phyloP scores from a whole-genome alignment of 2,797 vertebrate genomes.

The Falco columbarius region DNA sequence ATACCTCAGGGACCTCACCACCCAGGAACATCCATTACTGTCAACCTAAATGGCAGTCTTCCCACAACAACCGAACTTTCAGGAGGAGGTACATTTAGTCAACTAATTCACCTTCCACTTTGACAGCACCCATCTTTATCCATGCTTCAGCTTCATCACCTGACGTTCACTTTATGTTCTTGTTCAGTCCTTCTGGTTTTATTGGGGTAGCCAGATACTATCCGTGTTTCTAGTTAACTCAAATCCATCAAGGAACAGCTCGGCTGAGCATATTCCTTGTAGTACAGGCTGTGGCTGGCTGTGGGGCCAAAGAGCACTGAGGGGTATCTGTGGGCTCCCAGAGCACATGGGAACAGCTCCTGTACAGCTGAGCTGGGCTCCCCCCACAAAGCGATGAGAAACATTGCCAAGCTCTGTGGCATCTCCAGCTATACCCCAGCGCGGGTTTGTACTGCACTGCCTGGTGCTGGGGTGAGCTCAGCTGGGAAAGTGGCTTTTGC shows the following conservation, averaged over 20 bases:
- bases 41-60: neutral
- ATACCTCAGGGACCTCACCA: neutral
- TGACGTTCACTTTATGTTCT: neutral
- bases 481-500: neutral
- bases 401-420: rapidly evolving
- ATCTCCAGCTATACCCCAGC: neutral
- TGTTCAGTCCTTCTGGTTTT: neutral
- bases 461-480: neutral
- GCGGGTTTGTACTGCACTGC: neutral
- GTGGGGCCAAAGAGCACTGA: neutral
- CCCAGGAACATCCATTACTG: neutral
- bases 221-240: neutral
- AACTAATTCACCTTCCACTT: neutral
- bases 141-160: neutral
- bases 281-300: neutral
- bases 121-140: neutral
- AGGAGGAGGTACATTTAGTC: neutral
- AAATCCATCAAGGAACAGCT: neutral
- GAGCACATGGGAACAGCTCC: neutral
- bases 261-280: neutral
- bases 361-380: neutral
- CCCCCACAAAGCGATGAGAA: neutral
- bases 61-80: neutral
- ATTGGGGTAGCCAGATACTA: neutral
- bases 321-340: neutral